phyloP scores from a whole-genome alignment of 2,888 invertebrate species.

The Rugalucina vietnamica region DNA sequence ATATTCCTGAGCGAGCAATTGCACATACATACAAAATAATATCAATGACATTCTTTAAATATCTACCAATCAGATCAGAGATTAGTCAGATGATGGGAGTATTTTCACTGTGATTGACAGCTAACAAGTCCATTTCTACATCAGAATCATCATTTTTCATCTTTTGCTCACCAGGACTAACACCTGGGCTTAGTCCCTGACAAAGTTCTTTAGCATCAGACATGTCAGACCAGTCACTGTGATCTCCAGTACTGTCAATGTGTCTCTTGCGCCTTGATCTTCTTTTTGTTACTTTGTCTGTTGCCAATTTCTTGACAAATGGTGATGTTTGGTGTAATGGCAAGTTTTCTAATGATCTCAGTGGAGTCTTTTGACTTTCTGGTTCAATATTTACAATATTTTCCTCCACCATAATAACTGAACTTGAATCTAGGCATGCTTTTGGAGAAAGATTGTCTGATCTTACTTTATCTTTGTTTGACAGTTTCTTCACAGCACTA shows the following conservation, averaged over 20 bases:
- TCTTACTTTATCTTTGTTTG: not conserved
- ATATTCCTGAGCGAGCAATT: no score
- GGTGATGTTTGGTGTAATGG: constrained; percentile 41
- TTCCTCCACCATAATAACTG: not conserved
- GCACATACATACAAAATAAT: no score
- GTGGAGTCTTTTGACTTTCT: constrained; percentile 1
- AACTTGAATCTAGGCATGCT: not conserved
- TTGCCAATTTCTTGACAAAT: constrained; percentile 46
- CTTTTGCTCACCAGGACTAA: not conserved
- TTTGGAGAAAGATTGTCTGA: no score
- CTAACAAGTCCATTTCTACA: not conserved
- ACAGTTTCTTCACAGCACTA: not conserved
- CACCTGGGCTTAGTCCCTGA: not conserved
- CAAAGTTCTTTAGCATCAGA: not conserved
- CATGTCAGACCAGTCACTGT: not conserved
- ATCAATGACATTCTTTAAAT: no score
- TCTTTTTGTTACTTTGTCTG: constrained; percentile 54
- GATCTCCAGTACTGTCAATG: not conserved
- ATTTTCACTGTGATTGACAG: not conserved
- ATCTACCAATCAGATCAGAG: not conserved
- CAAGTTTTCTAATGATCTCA: constrained; percentile 12
- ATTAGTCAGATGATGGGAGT: not conserved
- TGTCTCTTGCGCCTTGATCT: constrained; percentile 22
- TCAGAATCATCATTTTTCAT: not conserved
- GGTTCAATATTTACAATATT: not conserved